Percentiles rank a stretch among this genome's conserved stretches.
Conservation (phyloP, 1,140 invertebrate genomes). For the Yoshiicerus persimilis region DNA sequence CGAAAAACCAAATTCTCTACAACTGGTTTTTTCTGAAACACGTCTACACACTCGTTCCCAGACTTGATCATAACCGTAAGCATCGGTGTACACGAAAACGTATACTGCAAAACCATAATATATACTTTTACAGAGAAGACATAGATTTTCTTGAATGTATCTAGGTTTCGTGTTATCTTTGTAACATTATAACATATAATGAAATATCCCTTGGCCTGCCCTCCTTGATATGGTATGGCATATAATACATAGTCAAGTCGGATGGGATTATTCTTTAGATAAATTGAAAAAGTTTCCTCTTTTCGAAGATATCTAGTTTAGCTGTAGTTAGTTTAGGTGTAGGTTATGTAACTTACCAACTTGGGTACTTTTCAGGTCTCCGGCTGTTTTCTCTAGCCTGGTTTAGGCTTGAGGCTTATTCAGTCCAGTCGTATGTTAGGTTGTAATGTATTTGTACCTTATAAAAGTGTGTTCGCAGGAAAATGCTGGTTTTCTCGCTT, state of each 20-base stretch:
- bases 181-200: no score
- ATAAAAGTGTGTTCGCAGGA: neutral
- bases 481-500: neutral
- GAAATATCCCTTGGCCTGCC: no score
- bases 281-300: slow-evolving; percentile 15
- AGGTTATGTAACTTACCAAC: neutral
- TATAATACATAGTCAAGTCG: neutral
- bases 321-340: neutral
- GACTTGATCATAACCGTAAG: neutral
- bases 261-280: slow-evolving; percentile 2
- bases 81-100: neutral
- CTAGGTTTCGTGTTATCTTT: no score
- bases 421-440: neutral
- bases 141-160: no score
- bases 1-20: neutral
- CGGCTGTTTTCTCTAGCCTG: neutral
- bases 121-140: no score
- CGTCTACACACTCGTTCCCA: neutral
- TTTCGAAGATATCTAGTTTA: neutral
- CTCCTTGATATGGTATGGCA: no score
- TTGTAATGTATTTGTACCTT: neutral
- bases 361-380: neutral
- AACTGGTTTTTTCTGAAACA: neutral
- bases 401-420: neutral
- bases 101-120: neutral